Percentiles rank a stretch among this genome's conserved stretches.
Evolutionary conservation across 2,113 vertebrate species (phyloP).

Genomic region (Calidris pugnax): DNA sequence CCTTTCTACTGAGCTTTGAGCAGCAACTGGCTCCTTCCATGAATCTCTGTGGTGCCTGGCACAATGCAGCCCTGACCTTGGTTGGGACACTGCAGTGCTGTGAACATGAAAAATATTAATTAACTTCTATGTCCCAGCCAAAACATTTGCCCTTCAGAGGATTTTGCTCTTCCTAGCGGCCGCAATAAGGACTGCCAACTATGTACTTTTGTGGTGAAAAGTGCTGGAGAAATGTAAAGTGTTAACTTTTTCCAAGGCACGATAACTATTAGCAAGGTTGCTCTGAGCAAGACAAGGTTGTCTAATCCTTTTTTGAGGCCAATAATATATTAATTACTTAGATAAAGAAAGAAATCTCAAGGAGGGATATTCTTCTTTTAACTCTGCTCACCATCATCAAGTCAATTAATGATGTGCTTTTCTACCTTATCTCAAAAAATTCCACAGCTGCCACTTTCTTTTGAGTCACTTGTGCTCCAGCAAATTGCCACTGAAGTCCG

Average conservation of each 20-base stretch:
- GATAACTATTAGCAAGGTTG: background rate
- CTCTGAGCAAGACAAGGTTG: background rate
- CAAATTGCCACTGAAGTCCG: background rate
- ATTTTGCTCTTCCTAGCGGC: background rate
- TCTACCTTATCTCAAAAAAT: background rate
- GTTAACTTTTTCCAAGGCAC: background rate
- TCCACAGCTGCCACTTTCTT: background rate
- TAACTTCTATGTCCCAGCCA: conserved; percentile 1
- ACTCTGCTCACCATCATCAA: background rate
- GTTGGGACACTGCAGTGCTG: background rate
- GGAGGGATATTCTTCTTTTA: background rate
- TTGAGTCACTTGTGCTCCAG: background rate
- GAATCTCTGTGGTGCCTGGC: background rate
- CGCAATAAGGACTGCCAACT: conserved; percentile 1
- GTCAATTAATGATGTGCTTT: background rate
- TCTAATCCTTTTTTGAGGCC: background rate
- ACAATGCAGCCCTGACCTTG: conserved; percentile 35
- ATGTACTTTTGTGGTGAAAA: background rate
- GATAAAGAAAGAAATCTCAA: background rate
- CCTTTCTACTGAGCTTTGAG: background rate
- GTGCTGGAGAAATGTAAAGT: background rate
- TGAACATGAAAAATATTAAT: conserved; percentile 44
- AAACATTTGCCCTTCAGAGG: conserved; percentile 28
- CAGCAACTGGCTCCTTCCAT: background rate
- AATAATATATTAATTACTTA: background rate